Evolutionary conservation across 2,888 invertebrate species (phyloP), one percentile per base, ranked within the genome.

Genomic region (Plusia festucae): DNA sequence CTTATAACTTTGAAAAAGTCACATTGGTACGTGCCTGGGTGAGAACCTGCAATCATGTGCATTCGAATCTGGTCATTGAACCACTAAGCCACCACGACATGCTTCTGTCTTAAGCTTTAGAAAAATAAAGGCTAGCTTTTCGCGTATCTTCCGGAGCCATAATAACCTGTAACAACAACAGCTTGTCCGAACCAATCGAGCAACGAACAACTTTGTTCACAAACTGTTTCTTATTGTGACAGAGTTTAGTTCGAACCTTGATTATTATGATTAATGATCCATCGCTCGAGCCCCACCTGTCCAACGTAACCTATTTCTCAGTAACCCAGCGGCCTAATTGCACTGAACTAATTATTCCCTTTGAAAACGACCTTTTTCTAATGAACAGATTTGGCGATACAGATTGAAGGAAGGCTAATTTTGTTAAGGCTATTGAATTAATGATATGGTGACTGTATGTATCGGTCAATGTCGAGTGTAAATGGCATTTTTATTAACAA

Each of bases 231-330:
- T 40, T 40, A n/a, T 30, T 30, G 27, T 8, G 27, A 30, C 27
- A 30, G 27, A 18, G 59, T 27, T 32, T 70, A 61, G 61, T 59
- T 70, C 11, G 34, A 68, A 32, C 56, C 44, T 55, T 60, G 57
- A 73, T 81, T 68, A 75, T 76, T 65, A 79, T 79, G 79, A 79
- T 79, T 76, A 71, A 79, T 79, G 79, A 61, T 57, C 63, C 61
- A 52, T 59, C 65, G 40, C 53, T 24, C 40, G 24, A 53, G n/a
- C 58, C 58, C 60, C 73, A 76, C 79, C 82, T 76, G 76, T 54
- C 52, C 40, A 53, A 55, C 22, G 53, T 70, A 76, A 76, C 76
- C 79, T 61, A 73, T 67, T 79, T 79, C 82, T 65, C 76, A 70
- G 73, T 69, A 68, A 53, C 46, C n/a, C 64, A 16, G 9, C 30